Evolutionary conservation across 2,113 vertebrate genomes (phyloP).

Genomic region (Heliornis fulica): DNA sequence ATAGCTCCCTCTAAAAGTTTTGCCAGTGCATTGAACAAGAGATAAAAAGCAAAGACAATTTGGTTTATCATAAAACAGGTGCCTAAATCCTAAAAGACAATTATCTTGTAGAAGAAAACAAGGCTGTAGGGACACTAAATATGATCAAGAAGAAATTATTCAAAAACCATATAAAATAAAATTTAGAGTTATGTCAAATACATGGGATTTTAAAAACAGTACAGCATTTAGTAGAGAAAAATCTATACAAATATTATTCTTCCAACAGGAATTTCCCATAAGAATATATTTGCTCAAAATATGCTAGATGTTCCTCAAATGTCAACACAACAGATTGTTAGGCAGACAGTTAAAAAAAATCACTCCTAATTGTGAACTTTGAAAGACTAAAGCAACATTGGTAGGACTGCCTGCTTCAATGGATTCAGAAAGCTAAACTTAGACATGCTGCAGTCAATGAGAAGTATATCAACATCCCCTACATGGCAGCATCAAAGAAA

Average conservation of each 20-base stretch:
- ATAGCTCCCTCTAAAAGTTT: not conserved
- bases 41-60: not conserved
- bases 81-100: not conserved
- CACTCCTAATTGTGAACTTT: not conserved
- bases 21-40: not conserved
- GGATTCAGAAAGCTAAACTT: not conserved
- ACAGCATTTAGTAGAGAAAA: not conserved
- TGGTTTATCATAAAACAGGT: not conserved
- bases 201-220: not conserved
- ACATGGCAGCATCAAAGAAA: not conserved
- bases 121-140: not conserved
- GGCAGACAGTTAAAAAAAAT: not conserved
- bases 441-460: not conserved
- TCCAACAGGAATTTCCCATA: not conserved
- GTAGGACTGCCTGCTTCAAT: not conserved
- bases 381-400: not conserved
- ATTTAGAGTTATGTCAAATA: not conserved
- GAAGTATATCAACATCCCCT: not conserved
- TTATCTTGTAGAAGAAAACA: not conserved
- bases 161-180: not conserved
- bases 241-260: not conserved
- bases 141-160: not conserved
- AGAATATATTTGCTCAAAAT: not conserved
- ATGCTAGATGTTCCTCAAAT: not conserved
- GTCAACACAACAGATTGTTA: not conserved